Evolutionary conservation across 2,113 vertebrate species (phyloP).

Genomic region (Myanophis thanlyinensis): DNA sequence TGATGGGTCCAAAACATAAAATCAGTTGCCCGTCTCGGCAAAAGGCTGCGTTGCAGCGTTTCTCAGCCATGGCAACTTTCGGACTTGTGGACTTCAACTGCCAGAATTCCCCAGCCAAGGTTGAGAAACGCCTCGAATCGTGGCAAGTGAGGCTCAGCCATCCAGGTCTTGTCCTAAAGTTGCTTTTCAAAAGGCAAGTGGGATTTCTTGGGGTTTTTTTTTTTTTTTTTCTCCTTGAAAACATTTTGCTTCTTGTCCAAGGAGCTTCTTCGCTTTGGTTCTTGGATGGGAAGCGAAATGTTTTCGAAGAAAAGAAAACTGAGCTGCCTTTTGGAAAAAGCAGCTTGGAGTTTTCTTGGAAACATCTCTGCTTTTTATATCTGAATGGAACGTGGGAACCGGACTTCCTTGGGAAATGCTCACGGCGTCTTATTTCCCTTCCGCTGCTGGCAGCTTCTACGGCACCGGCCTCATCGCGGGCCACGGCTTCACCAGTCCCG

Average conservation of each 20-base stretch:
- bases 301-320: not conserved
- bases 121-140: not conserved
- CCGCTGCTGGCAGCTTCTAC: conserved; percentile 79
- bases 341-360: not conserved
- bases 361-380: not conserved
- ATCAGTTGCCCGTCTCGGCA: not conserved
- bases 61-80: not conserved
- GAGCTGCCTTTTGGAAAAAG: not conserved
- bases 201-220: no score
- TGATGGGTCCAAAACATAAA: not conserved
- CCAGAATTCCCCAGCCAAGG: not conserved
- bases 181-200: not conserved
- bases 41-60: not conserved
- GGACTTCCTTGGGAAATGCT: not conserved
- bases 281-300: not conserved
- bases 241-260: not conserved
- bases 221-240: not conserved
- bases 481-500: conserved; percentile 95
- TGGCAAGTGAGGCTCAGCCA: not conserved
- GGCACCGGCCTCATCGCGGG: conserved; percentile 94
- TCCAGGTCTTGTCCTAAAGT: not conserved
- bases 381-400: not conserved
- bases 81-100: no score
- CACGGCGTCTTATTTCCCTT: accelerated
- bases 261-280: not conserved